Conservation (phyloP, 2,888 invertebrate species). For the Lucinisca nassula region DNA sequence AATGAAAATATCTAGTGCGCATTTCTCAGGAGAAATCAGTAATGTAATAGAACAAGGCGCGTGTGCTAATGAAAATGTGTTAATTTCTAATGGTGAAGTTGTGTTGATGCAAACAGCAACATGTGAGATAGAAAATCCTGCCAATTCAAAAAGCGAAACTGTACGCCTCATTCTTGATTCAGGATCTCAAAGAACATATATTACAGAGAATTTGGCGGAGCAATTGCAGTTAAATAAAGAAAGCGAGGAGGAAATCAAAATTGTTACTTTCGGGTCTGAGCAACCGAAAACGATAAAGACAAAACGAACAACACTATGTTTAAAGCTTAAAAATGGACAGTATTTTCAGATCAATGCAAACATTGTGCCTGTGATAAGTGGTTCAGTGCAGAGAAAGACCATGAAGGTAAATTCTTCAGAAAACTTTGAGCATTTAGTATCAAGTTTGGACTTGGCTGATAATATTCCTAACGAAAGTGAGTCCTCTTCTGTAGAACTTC, state of each 20-base stretch:
- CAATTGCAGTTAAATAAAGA: neutral
- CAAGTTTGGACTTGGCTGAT: too few relatives aligned
- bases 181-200: constrained; percentile 35
- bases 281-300: constrained; percentile 23
- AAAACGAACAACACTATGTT: neutral
- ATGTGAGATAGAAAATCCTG: too few relatives aligned
- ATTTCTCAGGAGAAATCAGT: too few relatives aligned
- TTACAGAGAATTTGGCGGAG: constrained; percentile 24
- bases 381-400: constrained; percentile 2
- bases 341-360: constrained; percentile 1
- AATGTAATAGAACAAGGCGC: too few relatives aligned
- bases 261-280: constrained; percentile 39
- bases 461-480: too few relatives aligned
- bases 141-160: neutral
- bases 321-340: neutral
- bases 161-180: constrained; percentile 24
- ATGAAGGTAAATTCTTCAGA: neutral
- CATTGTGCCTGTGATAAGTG: constrained; percentile 26
- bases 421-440: too few relatives aligned
- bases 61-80: constrained; percentile 22
- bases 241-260: constrained; percentile 4
- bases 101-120: constrained; percentile 28
- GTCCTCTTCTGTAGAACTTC: too few relatives aligned
- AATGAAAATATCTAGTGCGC: too few relatives aligned
- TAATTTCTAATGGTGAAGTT: constrained; percentile 23